Evolutionary conservation across 2,888 invertebrate species (phyloP).

Genomic region (Philaethria dido): DNA sequence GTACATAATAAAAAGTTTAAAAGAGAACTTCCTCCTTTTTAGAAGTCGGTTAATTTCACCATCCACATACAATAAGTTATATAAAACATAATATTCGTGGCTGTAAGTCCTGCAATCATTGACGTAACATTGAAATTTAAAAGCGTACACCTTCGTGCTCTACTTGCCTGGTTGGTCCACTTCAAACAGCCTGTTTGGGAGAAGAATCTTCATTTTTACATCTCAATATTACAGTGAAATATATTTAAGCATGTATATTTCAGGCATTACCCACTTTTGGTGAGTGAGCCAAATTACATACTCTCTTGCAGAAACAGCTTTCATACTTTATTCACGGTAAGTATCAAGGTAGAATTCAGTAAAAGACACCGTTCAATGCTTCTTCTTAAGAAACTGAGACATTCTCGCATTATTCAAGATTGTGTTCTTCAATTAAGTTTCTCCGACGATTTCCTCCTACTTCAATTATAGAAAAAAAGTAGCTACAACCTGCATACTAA

Average conservation of each 20-base stretch:
- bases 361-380: too few species aligned
- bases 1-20: too few species aligned
- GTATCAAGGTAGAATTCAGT: too few species aligned
- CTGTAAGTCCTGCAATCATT: slow-evolving; percentile 20
- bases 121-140: slow-evolving; percentile 14
- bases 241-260: neutral
- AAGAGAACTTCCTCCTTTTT: too few species aligned
- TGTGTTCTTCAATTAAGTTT: too few species aligned
- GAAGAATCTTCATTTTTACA: slow-evolving; percentile 6
- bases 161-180: slow-evolving; percentile 16
- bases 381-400: too few species aligned
- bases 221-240: neutral
- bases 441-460: too few species aligned
- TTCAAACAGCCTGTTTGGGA: slow-evolving; percentile 18
- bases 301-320: too few species aligned
- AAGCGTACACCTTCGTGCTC: slow-evolving; percentile 16
- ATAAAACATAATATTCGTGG: neutral
- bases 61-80: neutral
- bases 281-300: neutral
- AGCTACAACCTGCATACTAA: too few species aligned
- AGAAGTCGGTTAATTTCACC: neutral
- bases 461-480: too few species aligned
- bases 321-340: too few species aligned
- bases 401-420: too few species aligned
- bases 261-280: neutral